Percentiles rank a stretch among this genome's conserved stretches.
Conservation (phyloP, 2,888 invertebrate species). For the Thereva unica region DNA sequence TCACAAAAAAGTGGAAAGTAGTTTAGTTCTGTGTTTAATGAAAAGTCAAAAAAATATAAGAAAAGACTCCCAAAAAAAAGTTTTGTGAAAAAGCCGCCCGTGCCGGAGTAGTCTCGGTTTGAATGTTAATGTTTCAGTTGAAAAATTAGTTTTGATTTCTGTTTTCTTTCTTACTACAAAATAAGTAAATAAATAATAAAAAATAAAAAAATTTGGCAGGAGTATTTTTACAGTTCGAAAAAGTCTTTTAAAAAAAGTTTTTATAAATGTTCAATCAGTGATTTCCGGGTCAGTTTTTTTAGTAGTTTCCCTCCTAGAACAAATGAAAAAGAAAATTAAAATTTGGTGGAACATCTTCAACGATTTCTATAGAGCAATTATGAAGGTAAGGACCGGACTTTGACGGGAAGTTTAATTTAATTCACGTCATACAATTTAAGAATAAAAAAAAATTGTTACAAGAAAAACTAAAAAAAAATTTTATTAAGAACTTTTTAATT, state of each 20-base stretch:
- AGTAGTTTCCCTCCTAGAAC: conserved; percentile 24
- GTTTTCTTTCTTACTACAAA: conserved; percentile 20
- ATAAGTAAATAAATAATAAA: conserved; percentile 7
- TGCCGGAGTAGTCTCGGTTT: conserved; percentile 9
- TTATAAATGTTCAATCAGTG: conserved; percentile 20
- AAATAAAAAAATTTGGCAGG: background rate
- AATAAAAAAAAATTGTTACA: conserved; percentile 17
- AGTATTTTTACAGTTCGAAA: conserved; percentile 26
- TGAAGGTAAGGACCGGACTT: conserved; percentile 41
- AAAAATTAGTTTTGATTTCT: conserved; percentile 25
- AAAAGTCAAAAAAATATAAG: conserved; percentile 1
- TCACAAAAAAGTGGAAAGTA: conserved; percentile 36
- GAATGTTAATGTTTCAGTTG: conserved; percentile 23
- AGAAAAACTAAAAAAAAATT: conserved; percentile 27
- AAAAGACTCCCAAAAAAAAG: conserved; percentile 10
- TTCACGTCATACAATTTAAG: conserved; percentile 37
- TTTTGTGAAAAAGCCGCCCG: conserved; percentile 22
- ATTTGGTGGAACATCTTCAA: conserved; percentile 38
- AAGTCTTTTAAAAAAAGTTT: conserved; percentile 17
- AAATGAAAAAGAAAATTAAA: conserved; percentile 31
- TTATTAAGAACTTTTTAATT: conserved; percentile 18
- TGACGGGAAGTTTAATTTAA: conserved; percentile 35
- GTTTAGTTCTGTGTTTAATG: conserved; percentile 18
- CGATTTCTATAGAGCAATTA: conserved; percentile 35
- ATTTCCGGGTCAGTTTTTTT: conserved; percentile 18